Conservation (phyloP, 2,888 invertebrate species). For the Lamellibrachia satsuma region DNA sequence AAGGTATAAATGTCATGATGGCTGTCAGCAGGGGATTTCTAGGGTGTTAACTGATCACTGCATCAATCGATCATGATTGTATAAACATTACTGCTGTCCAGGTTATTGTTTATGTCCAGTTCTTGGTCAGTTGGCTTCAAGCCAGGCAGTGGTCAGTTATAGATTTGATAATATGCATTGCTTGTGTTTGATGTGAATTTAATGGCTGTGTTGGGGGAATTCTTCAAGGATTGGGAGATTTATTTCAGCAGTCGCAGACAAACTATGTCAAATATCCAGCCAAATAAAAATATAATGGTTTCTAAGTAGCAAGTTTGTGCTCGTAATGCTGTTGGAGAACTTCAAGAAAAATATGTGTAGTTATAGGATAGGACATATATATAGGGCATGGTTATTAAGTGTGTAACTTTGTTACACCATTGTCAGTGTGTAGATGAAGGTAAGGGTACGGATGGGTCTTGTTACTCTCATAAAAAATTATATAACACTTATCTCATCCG, state of each 20-base stretch:
- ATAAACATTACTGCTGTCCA: background rate
- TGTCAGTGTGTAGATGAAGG: background rate
- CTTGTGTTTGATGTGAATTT: background rate
- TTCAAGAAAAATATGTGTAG: conserved; percentile 1
- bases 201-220: background rate
- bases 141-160: background rate
- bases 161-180: background rate
- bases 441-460: background rate
- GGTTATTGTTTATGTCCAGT: background rate
- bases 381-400: background rate
- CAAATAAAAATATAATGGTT: background rate
- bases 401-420: background rate
- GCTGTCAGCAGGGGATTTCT: background rate
- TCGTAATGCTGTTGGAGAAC: background rate
- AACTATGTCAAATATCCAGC: background rate
- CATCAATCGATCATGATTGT: background rate
- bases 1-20: background rate
- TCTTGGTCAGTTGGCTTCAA: background rate
- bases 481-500: background rate
- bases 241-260: conserved; percentile 7
- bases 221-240: background rate
- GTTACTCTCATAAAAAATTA: too few relatives aligned
- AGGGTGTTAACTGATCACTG: background rate
- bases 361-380: background rate
- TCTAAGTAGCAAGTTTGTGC: background rate